These are phyloP conservation scores for Microdon myrmicae DNA, from an alignment of 2,888 invertebrate genomes.

Conservation along the genomic window DNA sequence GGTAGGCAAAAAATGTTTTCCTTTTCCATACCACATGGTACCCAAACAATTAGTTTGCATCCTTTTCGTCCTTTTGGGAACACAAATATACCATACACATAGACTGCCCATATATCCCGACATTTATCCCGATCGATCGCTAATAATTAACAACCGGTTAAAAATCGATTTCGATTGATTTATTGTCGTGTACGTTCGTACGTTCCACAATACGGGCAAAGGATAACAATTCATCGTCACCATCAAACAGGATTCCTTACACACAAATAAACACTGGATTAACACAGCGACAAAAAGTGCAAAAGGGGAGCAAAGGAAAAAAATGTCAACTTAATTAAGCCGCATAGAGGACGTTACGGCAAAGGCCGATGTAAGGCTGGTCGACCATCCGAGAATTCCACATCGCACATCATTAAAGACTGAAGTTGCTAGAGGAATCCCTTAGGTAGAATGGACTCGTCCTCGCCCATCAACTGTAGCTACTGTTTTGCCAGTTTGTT, in stretches of 20 bases:
- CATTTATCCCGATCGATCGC: conserved; percentile 41
- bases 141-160: conserved; percentile 41
- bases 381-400: conserved; percentile 42
- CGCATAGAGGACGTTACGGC: conserved; percentile 16
- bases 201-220: conserved; percentile 32
- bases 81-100: conserved; percentile 1
- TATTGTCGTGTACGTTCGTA: conserved; percentile 17
- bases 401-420: conserved; percentile 51
- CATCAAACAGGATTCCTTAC: conserved; percentile 45
- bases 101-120: conserved; percentile 7
- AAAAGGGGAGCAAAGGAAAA: background rate
- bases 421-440: conserved; percentile 22
- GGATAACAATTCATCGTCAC: conserved; percentile 50
- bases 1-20: background rate
- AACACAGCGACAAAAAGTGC: background rate
- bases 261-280: background rate
- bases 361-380: conserved; percentile 20
- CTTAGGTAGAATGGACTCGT: conserved; percentile 42
- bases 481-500: background rate
- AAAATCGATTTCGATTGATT: conserved; percentile 37
- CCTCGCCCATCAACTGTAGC: no score
- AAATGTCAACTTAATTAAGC: conserved; percentile 47
- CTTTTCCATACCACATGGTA: no score
- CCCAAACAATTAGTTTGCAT: no score
- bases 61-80: conserved; percentile 14